Percentiles rank a stretch among this genome's conserved stretches.
Evolutionary conservation across 2,113 vertebrate species (phyloP).

Genomic region (Oryzias javanicus): DNA sequence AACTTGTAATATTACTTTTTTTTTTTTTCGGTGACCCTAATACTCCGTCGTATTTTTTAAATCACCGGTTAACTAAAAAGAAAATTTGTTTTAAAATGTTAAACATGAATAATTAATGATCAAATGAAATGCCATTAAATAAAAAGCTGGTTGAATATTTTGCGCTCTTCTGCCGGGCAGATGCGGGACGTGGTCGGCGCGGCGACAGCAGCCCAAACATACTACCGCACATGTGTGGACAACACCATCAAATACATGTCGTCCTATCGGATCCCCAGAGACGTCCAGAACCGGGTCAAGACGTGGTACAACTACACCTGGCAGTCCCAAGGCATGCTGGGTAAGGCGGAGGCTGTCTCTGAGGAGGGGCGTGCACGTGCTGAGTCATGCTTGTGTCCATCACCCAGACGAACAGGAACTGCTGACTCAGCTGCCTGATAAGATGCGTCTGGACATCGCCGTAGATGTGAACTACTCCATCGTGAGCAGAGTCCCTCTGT

Average conservation of each 20-base stretch:
- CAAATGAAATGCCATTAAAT: too few species aligned
- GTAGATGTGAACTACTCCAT: constrained; percentile 93
- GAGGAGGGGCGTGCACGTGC: background rate
- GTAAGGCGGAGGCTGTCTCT: constrained; percentile 72
- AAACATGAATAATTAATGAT: too few species aligned
- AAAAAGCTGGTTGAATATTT: too few species aligned
- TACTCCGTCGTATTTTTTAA: too few species aligned
- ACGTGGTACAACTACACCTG: constrained; percentile 98
- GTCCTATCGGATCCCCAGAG: constrained; percentile 88
- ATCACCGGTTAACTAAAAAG: too few species aligned
- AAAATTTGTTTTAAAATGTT: too few species aligned
- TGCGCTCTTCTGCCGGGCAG: constrained; percentile 56
- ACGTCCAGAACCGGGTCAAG: constrained; percentile 92
- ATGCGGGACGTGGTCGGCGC: constrained; percentile 97
- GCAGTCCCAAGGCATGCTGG: constrained; percentile 98
- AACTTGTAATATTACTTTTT: too few species aligned
- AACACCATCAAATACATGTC: constrained; percentile 96
- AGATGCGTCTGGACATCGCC: constrained; percentile 95
- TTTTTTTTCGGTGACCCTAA: too few species aligned
- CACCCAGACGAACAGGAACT: constrained; percentile 90
- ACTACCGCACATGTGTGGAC: constrained; percentile 95
- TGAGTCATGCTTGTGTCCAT: background rate
- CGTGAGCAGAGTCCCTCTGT: constrained; percentile 94
- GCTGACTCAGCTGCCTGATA: constrained; percentile 91
- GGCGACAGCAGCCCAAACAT: constrained; percentile 89